Percentiles rank a stretch among this genome's conserved stretches.
Conservation (phyloP, 2,888 invertebrate species). For the Miltochrista miniata region DNA sequence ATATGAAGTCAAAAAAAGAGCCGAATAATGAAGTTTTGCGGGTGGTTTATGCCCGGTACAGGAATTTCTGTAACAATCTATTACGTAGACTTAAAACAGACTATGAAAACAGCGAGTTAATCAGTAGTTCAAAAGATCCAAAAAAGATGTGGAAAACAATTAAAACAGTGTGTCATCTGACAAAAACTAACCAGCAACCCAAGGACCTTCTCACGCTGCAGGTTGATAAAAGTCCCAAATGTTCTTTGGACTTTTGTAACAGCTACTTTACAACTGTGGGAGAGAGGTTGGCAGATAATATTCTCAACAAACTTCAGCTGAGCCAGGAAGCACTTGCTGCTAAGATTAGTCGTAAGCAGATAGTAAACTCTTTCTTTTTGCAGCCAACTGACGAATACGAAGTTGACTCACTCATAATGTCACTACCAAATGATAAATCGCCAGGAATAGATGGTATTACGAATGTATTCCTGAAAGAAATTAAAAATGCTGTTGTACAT, state of each 20-base stretch:
- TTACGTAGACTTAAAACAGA: not conserved
- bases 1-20: not conserved
- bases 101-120: not conserved
- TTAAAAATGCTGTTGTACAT: no score
- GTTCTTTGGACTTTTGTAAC: not conserved
- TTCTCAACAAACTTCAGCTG: not conserved
- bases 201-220: not conserved
- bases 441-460: no score
- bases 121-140: not conserved
- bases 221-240: not conserved
- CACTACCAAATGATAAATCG: no score
- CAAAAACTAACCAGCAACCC: not conserved
- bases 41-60: not conserved
- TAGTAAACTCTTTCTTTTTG: conserved; percentile 3
- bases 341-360: not conserved
- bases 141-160: not conserved
- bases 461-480: no score
- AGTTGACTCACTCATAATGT: no score
- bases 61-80: not conserved
- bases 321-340: not conserved
- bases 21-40: not conserved
- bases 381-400: conserved; percentile 1
- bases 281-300: not conserved
- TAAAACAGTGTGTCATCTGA: not conserved
- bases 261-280: conserved; percentile 1